Evolutionary conservation across 2,888 invertebrate species (phyloP), one percentile per base, ranked within the genome.

Genomic region (Leistus spinibarbis): DNA sequence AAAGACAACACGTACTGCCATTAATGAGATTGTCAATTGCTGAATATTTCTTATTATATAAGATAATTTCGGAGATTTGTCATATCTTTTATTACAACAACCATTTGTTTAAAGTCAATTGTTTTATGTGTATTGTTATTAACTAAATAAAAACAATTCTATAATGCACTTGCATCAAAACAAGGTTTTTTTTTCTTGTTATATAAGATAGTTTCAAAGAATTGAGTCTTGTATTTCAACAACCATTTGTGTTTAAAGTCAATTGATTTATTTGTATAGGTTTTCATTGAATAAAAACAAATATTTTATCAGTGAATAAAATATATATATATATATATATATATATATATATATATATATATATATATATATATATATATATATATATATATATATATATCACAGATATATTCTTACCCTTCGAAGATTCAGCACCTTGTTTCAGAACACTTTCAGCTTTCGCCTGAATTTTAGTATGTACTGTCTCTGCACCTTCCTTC

Each of bases 401-500:
- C n/a, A n/a, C n/a, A n/a, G 3, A 56, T 40, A 67, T 4, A 60
- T 54, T 85, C 87, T 86, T 86, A 91, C 91, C 90, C 86, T 90
- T 91, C 19, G 86, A 81, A 69, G 84, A 84, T 69, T 91, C 90
- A 0, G 88, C 85, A 23, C 89, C 89, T 63, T 91, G 90, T 79
- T 93, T 93, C 67, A 94, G 86, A 80, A 90, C 89, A 82, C 93
- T 95, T 81, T 97, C 97, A 13, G 96, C 96, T 85, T 95, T 97
- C 0, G 96, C 95, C 87, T 98, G 97, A 76, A 98, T 90, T 85
- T 95, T 96, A 76, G 95, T 95, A 82, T 96, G 95, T 80, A 97
- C 94, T 79, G 91, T 95, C 86, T 98, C 98, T 0, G 98, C 98
- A 66, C 97, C 95, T 84, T 98, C 98, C 88, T 97, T 98, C 90